A percentile compares a stretch with the other conserved stretches of the same genome.
Evolutionary conservation across 2,797 vertebrate genomes (phyloP).

Genomic region (Thaleichthys pacificus): DNA sequence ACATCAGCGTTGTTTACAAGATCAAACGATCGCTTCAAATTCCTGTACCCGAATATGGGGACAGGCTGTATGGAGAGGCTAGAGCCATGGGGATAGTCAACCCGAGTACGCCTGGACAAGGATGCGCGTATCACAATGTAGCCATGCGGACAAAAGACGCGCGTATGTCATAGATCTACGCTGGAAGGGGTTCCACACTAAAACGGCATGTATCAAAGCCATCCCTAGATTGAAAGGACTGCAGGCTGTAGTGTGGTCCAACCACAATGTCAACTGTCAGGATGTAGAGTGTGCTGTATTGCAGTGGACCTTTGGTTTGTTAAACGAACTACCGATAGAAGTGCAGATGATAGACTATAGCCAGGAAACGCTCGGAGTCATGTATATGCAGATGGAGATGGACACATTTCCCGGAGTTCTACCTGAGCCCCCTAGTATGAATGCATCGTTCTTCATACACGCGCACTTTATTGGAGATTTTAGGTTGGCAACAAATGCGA

Average conservation of each 20-base stretch:
- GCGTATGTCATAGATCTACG: background rate
- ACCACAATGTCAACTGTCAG: background rate
- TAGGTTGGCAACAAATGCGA: background rate
- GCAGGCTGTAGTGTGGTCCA: background rate
- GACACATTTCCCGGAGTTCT: background rate
- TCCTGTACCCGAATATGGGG: background rate
- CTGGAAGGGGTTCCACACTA: background rate
- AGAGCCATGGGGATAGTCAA: background rate
- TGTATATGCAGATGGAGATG: slow-evolving; percentile 24
- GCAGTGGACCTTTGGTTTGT: background rate
- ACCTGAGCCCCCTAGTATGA: background rate
- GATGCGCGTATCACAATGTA: background rate
- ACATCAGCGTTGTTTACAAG: background rate
- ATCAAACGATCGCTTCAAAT: background rate
- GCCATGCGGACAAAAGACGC: slow-evolving; percentile 1
- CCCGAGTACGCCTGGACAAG: no score
- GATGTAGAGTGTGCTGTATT: background rate
- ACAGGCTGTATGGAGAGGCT: slow-evolving; percentile 4
- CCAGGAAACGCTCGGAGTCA: background rate
- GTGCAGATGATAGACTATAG: slow-evolving; percentile 20
- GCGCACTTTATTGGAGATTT: background rate
- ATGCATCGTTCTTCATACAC: background rate
- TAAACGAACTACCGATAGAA: slow-evolving; percentile 1
- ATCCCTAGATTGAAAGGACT: slow-evolving; percentile 2
- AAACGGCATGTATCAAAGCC: background rate